Base-by-base conservation (phyloP, 2,888 invertebrate genomes). In the Ochropleura leucogaster region DNA sequence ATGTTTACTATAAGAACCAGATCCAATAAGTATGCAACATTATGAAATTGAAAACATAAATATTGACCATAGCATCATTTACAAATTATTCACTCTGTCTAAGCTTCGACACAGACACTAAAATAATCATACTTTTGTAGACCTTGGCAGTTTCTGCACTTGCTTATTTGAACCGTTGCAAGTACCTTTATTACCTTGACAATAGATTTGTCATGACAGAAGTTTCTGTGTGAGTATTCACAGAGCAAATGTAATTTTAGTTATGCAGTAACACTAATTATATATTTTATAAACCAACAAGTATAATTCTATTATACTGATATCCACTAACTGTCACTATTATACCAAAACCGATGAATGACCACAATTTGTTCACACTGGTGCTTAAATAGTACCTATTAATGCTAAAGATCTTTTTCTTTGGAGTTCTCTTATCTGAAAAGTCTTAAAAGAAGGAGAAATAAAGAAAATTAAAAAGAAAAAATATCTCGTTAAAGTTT, bases 1-100 rank as follows among this genome's bases (percentile, higher is more conserved):
- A 70, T 44, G 81, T 63, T 80, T 84, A 60, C 53, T 57, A 76
- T 80, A 76, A 18, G 63, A 84, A 80, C 30, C 55, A 47, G 55
- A 14, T 51, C 55, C n/a, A 72, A 65, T 44, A 66, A 20, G 20
- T 46, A 18, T 10, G 65, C 4, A 40, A 51, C 4, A 40, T 7
- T 10, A 30, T 46, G 40, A 10, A 68, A 60, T 65, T 68, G n/a
- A 67, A 40, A 62, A 40, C 42, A 57, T 49, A 14, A 53, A 20
- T 82, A 60, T 68, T 78, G 62, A 68, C 57, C 60, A 47, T n/a
- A 57, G 71, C 51, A 68, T 62, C 3, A 68, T 65, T 60, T 20
- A 62, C 40, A 64, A 30, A 46, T 74, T 66, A 4, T 42, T 46
- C 12, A 68, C 4, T 53, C n/a, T 59, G 5, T 59, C 16, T 63